Evolutionary conservation across 35 echinoderm and acorn worm genomes (phyloP).

Genomic region (Eucidaris tribuloides): DNA sequence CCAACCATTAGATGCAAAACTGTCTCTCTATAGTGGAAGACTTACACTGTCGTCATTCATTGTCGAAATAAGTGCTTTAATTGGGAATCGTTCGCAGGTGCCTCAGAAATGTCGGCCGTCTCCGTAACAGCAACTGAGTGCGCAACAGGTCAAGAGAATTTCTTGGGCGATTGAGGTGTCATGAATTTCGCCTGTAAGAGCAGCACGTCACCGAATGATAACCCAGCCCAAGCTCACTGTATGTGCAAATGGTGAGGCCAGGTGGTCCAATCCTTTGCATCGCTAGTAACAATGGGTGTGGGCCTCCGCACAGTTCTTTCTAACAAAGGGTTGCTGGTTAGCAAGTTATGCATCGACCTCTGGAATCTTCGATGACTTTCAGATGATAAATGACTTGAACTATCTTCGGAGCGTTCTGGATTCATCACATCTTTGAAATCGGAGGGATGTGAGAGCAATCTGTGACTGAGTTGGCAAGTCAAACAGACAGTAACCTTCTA

Average conservation of each 20-base stretch:
- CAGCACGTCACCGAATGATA: neutral
- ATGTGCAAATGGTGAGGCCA: neutral
- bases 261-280: constrained; percentile 18
- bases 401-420: neutral
- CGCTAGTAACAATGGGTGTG: neutral
- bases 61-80: constrained; percentile 11
- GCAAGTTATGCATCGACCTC: neutral
- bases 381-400: constrained; percentile 12
- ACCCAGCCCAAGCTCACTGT: neutral
- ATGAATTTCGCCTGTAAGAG: neutral
- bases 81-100: neutral
- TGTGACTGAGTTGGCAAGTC: constrained; percentile 20
- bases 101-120: too few species aligned
- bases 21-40: neutral
- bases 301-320: constrained; percentile 6
- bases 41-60: neutral
- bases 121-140: neutral
- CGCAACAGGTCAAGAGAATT: neutral
- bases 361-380: constrained; percentile 21
- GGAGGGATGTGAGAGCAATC: constrained; percentile 16
- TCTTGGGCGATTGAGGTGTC: neutral
- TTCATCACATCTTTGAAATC: neutral
- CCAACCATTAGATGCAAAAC: constrained; percentile 6
- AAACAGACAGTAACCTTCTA: neutral
- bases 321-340: constrained; percentile 23